Evolutionary conservation across 1,140 invertebrate species (phyloP).

Genomic region (Samia ricini): DNA sequence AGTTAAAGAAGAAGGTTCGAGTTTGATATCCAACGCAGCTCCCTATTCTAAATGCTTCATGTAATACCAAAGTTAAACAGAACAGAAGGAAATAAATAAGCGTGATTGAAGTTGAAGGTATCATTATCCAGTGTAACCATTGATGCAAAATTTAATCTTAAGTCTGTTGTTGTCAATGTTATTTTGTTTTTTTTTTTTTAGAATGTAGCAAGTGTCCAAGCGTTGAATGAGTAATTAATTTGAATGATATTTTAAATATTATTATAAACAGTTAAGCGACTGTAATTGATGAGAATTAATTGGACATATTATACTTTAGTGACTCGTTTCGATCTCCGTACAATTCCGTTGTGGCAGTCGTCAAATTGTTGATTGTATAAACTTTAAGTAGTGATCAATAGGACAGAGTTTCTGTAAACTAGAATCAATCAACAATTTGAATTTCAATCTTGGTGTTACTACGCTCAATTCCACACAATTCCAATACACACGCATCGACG

Average conservation of each 20-base stretch:
- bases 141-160: background rate
- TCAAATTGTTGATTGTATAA: conserved; percentile 20
- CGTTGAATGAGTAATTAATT: background rate
- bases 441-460: too few relatives aligned
- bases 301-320: background rate
- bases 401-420: too few relatives aligned
- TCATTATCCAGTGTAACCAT: background rate
- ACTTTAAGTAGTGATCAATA: conserved; percentile 20
- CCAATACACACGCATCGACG: too few relatives aligned
- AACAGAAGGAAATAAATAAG: conserved; percentile 4
- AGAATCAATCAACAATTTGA: too few relatives aligned
- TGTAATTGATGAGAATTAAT: background rate
- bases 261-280: background rate
- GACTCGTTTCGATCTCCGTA: background rate
- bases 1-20: conserved; percentile 58
- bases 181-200: background rate
- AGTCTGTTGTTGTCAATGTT: background rate
- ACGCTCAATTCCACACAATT: too few relatives aligned
- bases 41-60: conserved; percentile 64
- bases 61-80: conserved; percentile 39
- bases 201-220: background rate
- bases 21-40: conserved; percentile 46
- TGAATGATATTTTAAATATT: background rate
- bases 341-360: conserved; percentile 7
- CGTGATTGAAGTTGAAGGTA: background rate